phyloP scores from a whole-genome alignment of 2,888 invertebrate genomes.

The Parthenolecanium corni region DNA sequence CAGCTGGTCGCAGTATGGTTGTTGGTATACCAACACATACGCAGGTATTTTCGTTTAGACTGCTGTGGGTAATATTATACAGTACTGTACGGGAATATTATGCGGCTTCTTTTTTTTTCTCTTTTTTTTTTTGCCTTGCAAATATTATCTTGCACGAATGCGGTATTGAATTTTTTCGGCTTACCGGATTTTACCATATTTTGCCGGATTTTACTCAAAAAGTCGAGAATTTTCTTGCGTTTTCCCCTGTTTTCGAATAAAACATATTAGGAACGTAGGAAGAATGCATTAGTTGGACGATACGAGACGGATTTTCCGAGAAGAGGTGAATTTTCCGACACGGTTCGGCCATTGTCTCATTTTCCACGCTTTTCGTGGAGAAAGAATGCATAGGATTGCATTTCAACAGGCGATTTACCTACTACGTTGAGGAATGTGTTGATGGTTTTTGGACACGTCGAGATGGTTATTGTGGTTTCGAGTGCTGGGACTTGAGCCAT shows the following conservation, averaged over 20 bases:
- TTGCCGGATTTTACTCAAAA: constrained; percentile 29
- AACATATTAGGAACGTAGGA: constrained; percentile 29
- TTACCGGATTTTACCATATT: constrained; percentile 18
- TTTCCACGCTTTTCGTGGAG: no score
- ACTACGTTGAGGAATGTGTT: no score
- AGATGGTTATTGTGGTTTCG: no score
- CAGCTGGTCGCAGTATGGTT: not conserved
- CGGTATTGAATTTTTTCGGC: not conserved
- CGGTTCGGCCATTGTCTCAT: no score
- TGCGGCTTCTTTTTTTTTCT: not conserved
- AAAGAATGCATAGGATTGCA: no score
- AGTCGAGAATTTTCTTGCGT: constrained; percentile 30
- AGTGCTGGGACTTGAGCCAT: no score
- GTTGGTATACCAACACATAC: not conserved
- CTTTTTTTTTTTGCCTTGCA: constrained; percentile 1
- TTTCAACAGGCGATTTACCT: no score
- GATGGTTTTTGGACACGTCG: no score
- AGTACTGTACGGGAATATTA: not conserved
- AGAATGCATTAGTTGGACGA: not conserved
- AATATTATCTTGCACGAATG: not conserved
- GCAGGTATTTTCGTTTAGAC: not conserved
- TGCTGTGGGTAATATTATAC: not conserved
- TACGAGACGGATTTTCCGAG: not conserved
- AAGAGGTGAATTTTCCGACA: no score
- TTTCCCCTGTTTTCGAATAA: constrained; percentile 31